Conservation (phyloP, 2,113 vertebrate genomes). For the Neogale vison region DNA sequence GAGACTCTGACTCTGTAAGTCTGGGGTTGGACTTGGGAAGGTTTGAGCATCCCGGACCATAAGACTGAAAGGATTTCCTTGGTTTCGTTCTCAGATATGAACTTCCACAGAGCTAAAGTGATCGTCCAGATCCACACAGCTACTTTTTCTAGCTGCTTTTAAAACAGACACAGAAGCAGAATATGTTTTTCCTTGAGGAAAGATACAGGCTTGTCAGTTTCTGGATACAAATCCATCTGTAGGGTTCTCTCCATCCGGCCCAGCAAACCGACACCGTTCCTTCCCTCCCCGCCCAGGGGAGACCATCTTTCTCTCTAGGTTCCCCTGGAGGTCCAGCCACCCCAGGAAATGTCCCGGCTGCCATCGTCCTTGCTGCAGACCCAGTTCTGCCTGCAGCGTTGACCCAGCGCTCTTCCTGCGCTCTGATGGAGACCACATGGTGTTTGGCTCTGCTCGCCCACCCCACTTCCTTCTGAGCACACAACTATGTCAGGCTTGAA, state of each 20-base stretch:
- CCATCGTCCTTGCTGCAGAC: background rate
- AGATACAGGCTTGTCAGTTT: background rate
- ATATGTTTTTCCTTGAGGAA: background rate
- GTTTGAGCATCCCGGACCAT: background rate
- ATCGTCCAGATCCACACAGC: background rate
- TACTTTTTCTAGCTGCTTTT: background rate
- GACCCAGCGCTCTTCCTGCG: conserved; percentile 38
- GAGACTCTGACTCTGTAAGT: background rate
- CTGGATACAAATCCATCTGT: background rate
- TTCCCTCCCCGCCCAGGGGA: background rate
- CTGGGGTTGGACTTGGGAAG: background rate
- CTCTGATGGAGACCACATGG: conserved; percentile 60
- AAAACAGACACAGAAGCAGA: conserved; percentile 23
- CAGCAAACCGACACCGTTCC: background rate
- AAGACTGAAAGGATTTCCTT: background rate
- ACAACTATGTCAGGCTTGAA: background rate
- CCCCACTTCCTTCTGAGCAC: background rate
- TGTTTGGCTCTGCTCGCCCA: background rate
- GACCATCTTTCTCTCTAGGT: background rate
- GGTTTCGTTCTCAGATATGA: background rate
- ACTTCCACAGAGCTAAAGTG: background rate
- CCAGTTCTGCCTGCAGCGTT: background rate
- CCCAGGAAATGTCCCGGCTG: background rate
- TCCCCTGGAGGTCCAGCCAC: background rate
- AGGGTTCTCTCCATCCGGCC: background rate